These are phyloP conservation scores for Cyprinodon diabolis DNA, from an alignment of 2,797 vertebrate species.

Conservation along the genomic window DNA sequence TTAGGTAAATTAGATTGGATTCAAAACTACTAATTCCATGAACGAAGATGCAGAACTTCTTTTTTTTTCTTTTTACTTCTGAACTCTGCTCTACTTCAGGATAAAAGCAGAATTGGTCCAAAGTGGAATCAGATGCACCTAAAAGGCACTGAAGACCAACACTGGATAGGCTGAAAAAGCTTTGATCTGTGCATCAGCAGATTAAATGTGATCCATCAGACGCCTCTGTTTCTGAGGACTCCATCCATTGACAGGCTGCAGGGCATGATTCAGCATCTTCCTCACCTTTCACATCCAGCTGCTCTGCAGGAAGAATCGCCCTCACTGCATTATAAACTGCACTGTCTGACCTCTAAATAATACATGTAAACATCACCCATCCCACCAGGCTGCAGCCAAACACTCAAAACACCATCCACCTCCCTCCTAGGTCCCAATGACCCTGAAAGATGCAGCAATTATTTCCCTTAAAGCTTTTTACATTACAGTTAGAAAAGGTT, in stretches of 20 bases:
- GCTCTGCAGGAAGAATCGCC: constrained; percentile 47
- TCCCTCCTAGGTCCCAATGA: not conserved
- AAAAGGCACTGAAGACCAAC: not conserved
- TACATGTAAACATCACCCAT: constrained; percentile 54
- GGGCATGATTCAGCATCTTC: constrained; percentile 75
- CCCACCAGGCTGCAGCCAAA: constrained; percentile 43
- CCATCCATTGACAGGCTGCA: constrained; percentile 24
- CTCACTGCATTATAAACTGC: constrained; percentile 47
- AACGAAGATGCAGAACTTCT: not conserved
- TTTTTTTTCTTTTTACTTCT: not conserved
- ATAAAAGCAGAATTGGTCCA: not conserved
- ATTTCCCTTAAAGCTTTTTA: too few relatives aligned
- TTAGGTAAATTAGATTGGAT: not conserved
- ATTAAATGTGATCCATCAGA: not conserved
- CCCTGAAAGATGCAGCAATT: not conserved
- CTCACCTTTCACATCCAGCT: constrained; percentile 39
- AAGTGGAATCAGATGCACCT: not conserved
- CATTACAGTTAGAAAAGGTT: not conserved
- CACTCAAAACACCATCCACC: constrained; percentile 7
- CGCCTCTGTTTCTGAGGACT: not conserved
- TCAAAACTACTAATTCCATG: not conserved
- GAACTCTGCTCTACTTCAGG: not conserved
- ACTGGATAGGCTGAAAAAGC: not conserved
- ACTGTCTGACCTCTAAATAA: constrained; percentile 66
- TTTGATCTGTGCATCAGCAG: not conserved